A percentile compares a stretch with the other conserved stretches of the same genome.
These are phyloP conservation scores for Danio jaintianensis DNA, from an alignment of 2,797 vertebrate genomes.

Conservation along the genomic window DNA sequence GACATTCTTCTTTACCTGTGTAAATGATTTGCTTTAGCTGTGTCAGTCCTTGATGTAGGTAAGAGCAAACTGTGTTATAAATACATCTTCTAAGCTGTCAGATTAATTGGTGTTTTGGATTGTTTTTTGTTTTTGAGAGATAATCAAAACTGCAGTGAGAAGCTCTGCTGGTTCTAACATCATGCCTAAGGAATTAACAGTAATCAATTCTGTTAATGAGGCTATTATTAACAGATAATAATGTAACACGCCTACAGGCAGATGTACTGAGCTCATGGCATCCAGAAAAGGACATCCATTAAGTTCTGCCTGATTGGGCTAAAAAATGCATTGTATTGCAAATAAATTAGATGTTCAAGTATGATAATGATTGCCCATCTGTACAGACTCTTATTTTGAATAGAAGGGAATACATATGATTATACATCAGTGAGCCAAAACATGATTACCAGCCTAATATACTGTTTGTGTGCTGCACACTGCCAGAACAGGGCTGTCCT, in stretches of 20 bases:
- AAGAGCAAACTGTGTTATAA: neutral
- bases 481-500: too few species aligned
- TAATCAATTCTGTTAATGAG: slow-evolving; percentile 41
- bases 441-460: too few species aligned
- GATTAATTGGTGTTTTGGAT: neutral
- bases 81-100: neutral
- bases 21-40: slow-evolving; percentile 1
- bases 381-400: too few species aligned
- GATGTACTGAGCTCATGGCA: neutral
- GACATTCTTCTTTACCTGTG: neutral
- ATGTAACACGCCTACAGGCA: slow-evolving; percentile 35
- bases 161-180: neutral
- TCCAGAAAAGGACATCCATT: slow-evolving; percentile 21
- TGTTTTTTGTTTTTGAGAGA: slow-evolving; percentile 11
- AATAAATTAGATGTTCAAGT: neutral
- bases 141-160: neutral
- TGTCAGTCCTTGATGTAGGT: neutral
- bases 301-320: neutral
- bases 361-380: too few species aligned
- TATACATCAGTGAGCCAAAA: too few species aligned
- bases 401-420: too few species aligned
- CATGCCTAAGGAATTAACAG: slow-evolving; percentile 20
- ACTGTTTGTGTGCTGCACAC: too few species aligned
- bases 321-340: neutral
- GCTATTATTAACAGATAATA: slow-evolving; percentile 32